Evolutionary conservation across 2,113 vertebrate species (phyloP), one percentile per base, ranked within the genome.

Genomic region (Nothocercus nigrocapillus): DNA sequence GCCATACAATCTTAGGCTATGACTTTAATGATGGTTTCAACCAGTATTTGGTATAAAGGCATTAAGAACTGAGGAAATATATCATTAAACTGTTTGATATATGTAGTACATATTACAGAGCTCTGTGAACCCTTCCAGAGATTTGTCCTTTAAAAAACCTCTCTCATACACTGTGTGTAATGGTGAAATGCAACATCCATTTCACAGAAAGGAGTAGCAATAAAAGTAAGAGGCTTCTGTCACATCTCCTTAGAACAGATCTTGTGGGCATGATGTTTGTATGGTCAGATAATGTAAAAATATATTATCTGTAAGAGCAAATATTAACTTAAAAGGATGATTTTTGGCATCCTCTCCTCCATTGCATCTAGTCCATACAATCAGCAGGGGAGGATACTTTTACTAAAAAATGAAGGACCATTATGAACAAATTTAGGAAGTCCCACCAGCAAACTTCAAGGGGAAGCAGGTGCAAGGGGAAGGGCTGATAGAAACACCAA

Each of bases 241-340:
- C 88, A 72, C 63, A 72, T 90, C 84, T 66, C 70, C 78, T 81
- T 84, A 61, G 81, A 78, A 84, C 73, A 90, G 80, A 78, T 90
- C 70, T 58, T 84, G 34, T 72, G 81, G 81, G 88, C 84, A 64
- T 72, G 64, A 34, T 47, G 19, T 73, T 45, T 72, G 34, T 84
- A 78, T 45, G 77, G 58, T 78, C 72, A 49, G 56, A 64, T n/a
- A 64, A 58, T 64, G 49, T 72, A 66, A 90, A 84, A 84, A 70
- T 72, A 78, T 34, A 58, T 84, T 74, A 72, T 90, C 88, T 84
- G 66, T 77, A 67, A 64, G 34, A 70, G 78, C 66, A 72, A 72
- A 90, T 78, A 40, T 54, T 58, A 84, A 78, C 66, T 72, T 78
- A 72, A 72, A 78, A 42, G 58, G 73, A 84, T 63, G 40, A 62